Percentiles rank a stretch among this genome's conserved stretches.
Evolutionary conservation across 2,797 vertebrate genomes (phyloP).

Genomic region (Sandelia bainsii): DNA sequence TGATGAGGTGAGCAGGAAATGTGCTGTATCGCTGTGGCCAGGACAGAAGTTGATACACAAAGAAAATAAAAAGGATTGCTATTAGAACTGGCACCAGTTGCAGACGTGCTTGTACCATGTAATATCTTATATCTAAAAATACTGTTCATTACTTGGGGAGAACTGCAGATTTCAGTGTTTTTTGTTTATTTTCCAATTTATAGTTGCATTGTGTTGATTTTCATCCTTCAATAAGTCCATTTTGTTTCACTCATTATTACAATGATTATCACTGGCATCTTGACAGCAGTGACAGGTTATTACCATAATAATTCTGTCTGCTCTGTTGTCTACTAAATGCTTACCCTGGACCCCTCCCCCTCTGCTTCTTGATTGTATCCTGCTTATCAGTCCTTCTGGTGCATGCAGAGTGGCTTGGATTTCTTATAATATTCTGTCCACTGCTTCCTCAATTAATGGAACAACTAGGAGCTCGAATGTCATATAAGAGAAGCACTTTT

Average conservation of each 20-base stretch:
- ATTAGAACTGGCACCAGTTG: slow-evolving; percentile 4
- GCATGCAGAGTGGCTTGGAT: slow-evolving; percentile 65
- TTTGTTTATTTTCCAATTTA: slow-evolving; percentile 1
- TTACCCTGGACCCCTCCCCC: slow-evolving; percentile 49
- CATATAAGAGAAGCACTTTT: slow-evolving; percentile 65
- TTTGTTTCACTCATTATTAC: slow-evolving; percentile 30
- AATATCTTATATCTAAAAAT: slow-evolving; percentile 5
- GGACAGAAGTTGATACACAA: slow-evolving; percentile 19
- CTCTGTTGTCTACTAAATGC: slow-evolving; percentile 55
- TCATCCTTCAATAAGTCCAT: not conserved
- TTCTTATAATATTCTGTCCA: slow-evolving; percentile 67
- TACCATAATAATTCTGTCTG: slow-evolving; percentile 56
- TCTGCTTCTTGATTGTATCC: slow-evolving; percentile 42
- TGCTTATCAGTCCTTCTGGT: slow-evolving; percentile 56
- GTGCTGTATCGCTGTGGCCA: slow-evolving; percentile 2
- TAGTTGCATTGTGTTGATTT: slow-evolving; percentile 12
- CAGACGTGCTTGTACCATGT: not conserved
- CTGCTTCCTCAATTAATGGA: slow-evolving; percentile 75
- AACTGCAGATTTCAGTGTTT: not conserved
- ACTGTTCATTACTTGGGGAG: not conserved
- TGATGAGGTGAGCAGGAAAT: slow-evolving; percentile 42
- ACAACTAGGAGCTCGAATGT: slow-evolving; percentile 63
- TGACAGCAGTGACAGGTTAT: slow-evolving; percentile 57
- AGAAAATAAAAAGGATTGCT: slow-evolving; percentile 6
- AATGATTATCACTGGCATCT: slow-evolving; percentile 26